These are phyloP conservation scores for Lathamus discolor DNA, from an alignment of 2,113 vertebrate species.

Conservation along the genomic window DNA sequence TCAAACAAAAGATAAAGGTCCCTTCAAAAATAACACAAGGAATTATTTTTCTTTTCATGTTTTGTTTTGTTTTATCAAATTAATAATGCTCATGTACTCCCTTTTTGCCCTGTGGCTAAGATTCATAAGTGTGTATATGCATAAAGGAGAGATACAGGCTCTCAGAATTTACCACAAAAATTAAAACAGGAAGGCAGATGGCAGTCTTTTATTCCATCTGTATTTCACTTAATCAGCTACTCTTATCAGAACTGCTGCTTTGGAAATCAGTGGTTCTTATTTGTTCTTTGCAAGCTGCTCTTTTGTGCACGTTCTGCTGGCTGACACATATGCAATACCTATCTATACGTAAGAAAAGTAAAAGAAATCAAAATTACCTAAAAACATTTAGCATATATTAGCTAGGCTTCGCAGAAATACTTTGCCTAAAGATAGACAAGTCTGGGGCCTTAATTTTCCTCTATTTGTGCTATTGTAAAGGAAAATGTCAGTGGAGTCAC, in stretches of 20 bases:
- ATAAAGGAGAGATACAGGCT: conserved; percentile 23
- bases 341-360: not conserved
- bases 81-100: conserved; percentile 36
- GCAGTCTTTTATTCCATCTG: conserved; percentile 44
- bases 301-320: not conserved
- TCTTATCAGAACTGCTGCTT: conserved; percentile 41
- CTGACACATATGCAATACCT: not conserved
- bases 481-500: not conserved
- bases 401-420: not conserved
- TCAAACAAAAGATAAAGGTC: conserved; percentile 45
- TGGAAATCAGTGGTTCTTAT: not conserved
- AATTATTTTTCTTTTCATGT: conserved; percentile 15
- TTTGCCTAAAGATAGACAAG: not conserved
- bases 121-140: not conserved
- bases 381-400: not conserved
- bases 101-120: not conserved
- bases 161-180: conserved; percentile 17
- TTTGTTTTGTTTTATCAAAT: conserved; percentile 51
- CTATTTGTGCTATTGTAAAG: not conserved
- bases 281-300: not conserved
- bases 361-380: not conserved
- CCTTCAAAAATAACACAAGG: conserved; percentile 33
- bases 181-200: conserved; percentile 53
- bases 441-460: not conserved
- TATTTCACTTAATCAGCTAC: conserved; percentile 35